phyloP scores from a whole-genome alignment of 2,888 invertebrate genomes.

The Drosophila demipolita region DNA sequence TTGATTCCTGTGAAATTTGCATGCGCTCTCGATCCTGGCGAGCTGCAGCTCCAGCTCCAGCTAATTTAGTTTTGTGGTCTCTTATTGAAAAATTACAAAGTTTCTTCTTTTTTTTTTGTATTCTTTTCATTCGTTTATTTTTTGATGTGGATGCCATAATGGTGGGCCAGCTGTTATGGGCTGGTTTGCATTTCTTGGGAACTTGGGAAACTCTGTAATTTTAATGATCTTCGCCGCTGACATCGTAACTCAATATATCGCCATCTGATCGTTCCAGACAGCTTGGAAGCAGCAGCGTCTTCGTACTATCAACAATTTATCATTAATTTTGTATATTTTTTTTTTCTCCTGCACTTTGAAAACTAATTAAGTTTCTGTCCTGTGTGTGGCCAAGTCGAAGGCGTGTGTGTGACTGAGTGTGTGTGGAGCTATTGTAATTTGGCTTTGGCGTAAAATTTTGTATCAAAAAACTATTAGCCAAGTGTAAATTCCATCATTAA shows the following conservation, averaged over 20 bases:
- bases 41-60: constrained; percentile 28
- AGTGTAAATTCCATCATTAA: constrained; percentile 70
- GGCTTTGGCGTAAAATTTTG: constrained; percentile 74
- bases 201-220: constrained; percentile 69
- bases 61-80: constrained; percentile 74
- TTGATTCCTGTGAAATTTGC: constrained; percentile 79
- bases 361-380: constrained; percentile 72
- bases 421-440: constrained; percentile 63
- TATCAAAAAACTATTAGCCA: constrained; percentile 79
- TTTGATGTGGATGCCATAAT: constrained; percentile 32
- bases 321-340: constrained; percentile 24
- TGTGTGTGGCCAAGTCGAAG: constrained; percentile 63
- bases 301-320: constrained; percentile 44
- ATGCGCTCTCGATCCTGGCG: constrained; percentile 49
- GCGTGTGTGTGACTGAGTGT: constrained; percentile 34
- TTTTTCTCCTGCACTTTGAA: constrained; percentile 66
- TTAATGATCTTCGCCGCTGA: constrained; percentile 73
- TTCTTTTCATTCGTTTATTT: constrained; percentile 16
- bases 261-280: constrained; percentile 71
- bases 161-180: constrained; percentile 39
- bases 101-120: constrained; percentile 10
- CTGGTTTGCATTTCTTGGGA: constrained; percentile 42
- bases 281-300: constrained; percentile 70
- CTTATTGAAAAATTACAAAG: constrained; percentile 79
- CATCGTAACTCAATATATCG: constrained; percentile 64